Conservation (phyloP, 2,888 invertebrate species). For the Euproctis similis region DNA sequence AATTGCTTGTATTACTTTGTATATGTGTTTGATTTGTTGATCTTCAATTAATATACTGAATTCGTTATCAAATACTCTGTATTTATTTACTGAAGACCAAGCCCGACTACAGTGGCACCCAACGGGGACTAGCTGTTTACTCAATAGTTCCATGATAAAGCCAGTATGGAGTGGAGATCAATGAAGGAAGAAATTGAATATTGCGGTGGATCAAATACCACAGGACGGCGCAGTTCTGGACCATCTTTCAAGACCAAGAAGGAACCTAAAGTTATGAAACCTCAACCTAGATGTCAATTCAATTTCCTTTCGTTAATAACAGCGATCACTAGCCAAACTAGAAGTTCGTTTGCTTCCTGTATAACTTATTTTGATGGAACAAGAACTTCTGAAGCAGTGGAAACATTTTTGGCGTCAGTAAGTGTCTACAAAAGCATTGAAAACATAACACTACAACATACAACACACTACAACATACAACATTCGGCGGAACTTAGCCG, state of each 20-base stretch:
- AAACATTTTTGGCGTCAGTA: slow-evolving; percentile 1
- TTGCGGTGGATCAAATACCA: not conserved
- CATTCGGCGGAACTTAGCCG: too few species aligned
- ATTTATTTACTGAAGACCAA: too few species aligned
- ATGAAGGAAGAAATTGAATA: too few species aligned
- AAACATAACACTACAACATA: too few species aligned
- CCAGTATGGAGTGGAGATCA: too few species aligned
- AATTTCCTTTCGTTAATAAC: not conserved
- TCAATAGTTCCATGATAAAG: too few species aligned
- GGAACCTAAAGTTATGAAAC: not conserved
- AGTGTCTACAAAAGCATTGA: not conserved
- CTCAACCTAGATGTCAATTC: not conserved
- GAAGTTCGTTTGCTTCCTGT: not conserved
- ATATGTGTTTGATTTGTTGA: too few species aligned
- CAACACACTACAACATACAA: too few species aligned
- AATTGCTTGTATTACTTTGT: too few species aligned
- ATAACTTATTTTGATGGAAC: not conserved
- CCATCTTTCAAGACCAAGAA: not conserved
- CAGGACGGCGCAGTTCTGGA: not conserved
- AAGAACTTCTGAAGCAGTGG: slow-evolving; percentile 1
- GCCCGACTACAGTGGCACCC: too few species aligned
- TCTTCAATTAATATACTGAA: too few species aligned
- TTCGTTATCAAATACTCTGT: too few species aligned
- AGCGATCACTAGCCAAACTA: not conserved
- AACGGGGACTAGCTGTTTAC: not conserved